Evolutionary conservation across 35 echinoderm and acorn worm species (phyloP), one percentile per base, ranked within the genome.

Genomic region (Anneissia japonica): DNA sequence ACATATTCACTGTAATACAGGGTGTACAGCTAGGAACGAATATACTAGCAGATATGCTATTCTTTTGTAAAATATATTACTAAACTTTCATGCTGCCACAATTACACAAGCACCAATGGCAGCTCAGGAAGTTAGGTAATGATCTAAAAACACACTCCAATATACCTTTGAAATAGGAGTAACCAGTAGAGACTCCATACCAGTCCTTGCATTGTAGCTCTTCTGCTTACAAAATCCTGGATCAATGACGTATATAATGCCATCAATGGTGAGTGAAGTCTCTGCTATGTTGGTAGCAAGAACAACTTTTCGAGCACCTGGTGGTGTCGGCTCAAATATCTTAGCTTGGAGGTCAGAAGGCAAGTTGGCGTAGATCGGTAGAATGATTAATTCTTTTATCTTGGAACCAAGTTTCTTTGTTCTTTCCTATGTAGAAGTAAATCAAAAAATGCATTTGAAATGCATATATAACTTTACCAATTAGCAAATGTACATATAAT

Each of bases 151-250:
- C n/a, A n/a, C n/a, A n/a, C n/a, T n/a, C n/a, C n/a, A n/a, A n/a
- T n/a, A n/a, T n/a, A 97, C 94, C 94, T 93, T 97, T 90, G 94
- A 97, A 31, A 97, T 87, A 1, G 94, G 94, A 34, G 91, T 90
- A 17, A 97, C 94, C 1, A 97, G 82, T 21, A 97, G 64, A 0
- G 94, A 97, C 40, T 97, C 94, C 94, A 97, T 97, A 36, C 94
- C 94, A 10, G 94, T 97, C 36, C 94, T 90, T 17, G 94, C 94
- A 86, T 97, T 97, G 76, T 97, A 97, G 34, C 94, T 97, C 85
- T 97, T 97, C 94, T 97, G 94, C 46, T 97, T 97, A 55, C 91
- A 93, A 73, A 93, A 97, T 28, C 91, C 94, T 0, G 91, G 94
- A 75, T 97, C 94, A 55, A 97, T 97, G 34, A 97, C 91, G 39